phyloP scores from a whole-genome alignment of 1,140 invertebrate species.

The Temnothorax longispinosus region DNA sequence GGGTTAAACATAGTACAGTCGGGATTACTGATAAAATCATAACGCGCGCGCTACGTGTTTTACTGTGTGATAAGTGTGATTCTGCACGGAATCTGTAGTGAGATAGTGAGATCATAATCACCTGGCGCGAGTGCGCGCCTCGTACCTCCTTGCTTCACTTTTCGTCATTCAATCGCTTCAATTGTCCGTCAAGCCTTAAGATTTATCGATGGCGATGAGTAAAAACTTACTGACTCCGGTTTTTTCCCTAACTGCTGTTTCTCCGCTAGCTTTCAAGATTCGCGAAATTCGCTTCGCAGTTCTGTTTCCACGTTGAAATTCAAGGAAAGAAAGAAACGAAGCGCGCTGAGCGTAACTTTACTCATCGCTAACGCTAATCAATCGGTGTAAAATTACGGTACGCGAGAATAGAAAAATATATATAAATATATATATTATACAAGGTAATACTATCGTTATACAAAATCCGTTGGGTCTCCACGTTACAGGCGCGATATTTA shows the following conservation, averaged over 20 bases:
- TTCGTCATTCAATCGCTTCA: neutral
- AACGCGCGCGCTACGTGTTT: neutral
- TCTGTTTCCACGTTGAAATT: neutral
- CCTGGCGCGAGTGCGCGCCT: neutral
- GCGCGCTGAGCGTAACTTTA: neutral
- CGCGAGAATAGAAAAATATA: conserved; percentile 24
- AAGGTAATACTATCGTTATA: conserved; percentile 33
- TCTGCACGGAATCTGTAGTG: neutral
- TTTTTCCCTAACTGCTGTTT: neutral
- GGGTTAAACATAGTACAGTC: neutral
- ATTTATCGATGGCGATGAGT: neutral
- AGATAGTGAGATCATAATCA: conserved; percentile 28
- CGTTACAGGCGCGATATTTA: conserved; percentile 7
- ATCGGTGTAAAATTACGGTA: neutral
- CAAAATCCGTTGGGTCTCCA: neutral
- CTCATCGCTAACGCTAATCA: neutral
- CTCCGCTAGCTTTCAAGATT: neutral
- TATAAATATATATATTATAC: conserved; percentile 9
- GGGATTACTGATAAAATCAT: neutral
- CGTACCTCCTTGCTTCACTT: neutral
- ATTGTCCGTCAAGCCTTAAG: neutral
- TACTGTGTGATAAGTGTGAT: neutral
- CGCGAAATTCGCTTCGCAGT: neutral
- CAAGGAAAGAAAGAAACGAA: neutral
- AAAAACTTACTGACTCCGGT: neutral